Evolutionary conservation across 2,113 vertebrate genomes (phyloP).

Genomic region (Gnathonemus echidnorhynchus): DNA sequence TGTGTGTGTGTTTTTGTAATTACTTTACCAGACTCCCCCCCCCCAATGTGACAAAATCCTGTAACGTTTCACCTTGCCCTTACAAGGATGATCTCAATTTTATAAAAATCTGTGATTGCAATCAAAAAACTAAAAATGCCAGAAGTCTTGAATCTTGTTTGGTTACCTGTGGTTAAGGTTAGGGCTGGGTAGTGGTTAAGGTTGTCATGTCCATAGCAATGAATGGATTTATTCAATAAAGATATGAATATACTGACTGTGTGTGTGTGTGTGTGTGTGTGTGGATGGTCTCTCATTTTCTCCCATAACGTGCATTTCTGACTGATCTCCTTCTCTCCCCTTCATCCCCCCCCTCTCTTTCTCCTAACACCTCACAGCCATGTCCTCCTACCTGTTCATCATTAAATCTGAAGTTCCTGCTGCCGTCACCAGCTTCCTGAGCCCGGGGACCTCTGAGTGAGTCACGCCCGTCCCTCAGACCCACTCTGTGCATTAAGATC

Average conservation of each 20-base stretch:
- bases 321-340: constrained; percentile 7
- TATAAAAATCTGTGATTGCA: background rate
- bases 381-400: constrained; percentile 92
- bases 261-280: background rate
- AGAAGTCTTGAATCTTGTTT: background rate
- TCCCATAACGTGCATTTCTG: background rate
- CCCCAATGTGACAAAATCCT: background rate
- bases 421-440: constrained; percentile 69
- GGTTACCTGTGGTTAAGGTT: background rate
- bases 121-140: background rate
- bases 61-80: background rate
- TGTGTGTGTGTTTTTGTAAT: background rate
- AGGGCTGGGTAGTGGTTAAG: background rate
- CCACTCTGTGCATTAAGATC: constrained; percentile 12
- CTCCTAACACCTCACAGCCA: constrained; percentile 65
- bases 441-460: constrained; percentile 66
- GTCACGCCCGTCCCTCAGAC: constrained; percentile 35
- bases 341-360: background rate
- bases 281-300: background rate
- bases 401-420: constrained; percentile 88
- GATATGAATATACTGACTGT: background rate
- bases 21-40: background rate
- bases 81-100: background rate
- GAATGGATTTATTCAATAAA: background rate
- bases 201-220: background rate